These are phyloP conservation scores for Macrosteles quadrilineatus DNA, from an alignment of 1,140 invertebrate genomes.

Conservation along the genomic window DNA sequence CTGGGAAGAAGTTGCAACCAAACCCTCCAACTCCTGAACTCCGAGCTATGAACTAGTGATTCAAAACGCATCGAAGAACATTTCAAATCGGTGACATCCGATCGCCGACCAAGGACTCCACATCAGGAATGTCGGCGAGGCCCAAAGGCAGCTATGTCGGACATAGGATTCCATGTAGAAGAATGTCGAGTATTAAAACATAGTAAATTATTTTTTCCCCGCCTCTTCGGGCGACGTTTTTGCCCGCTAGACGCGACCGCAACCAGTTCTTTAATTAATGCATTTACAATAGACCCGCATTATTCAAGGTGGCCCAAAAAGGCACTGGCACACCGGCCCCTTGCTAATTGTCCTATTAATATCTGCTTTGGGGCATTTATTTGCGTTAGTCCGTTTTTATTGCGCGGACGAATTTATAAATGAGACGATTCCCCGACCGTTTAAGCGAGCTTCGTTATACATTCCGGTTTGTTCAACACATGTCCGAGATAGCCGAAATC, in stretches of 20 bases:
- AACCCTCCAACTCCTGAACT: no score
- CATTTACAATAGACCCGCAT: conserved; percentile 22
- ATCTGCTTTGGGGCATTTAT: conserved; percentile 17
- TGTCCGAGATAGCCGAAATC: conserved; percentile 7
- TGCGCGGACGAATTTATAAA: conserved; percentile 14
- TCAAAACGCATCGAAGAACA: no score
- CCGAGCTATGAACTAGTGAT: no score
- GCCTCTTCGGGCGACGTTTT: neutral
- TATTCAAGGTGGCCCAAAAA: conserved; percentile 12
- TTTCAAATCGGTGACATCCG: no score
- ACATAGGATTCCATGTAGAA: conserved; percentile 13
- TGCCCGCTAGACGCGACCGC: neutral
- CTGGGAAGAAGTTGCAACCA: no score
- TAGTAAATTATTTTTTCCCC: conserved; percentile 19
- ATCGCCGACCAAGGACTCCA: no score
- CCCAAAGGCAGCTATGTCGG: no score
- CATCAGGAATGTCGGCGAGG: no score
- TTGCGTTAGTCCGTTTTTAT: conserved; percentile 6
- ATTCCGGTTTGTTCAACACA: conserved; percentile 5
- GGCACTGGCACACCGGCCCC: conserved; percentile 8
- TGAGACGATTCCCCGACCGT: conserved; percentile 9
- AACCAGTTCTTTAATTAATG: conserved; percentile 14
- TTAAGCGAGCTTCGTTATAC: conserved; percentile 9
- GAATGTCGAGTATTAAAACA: conserved; percentile 15
- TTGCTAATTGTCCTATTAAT: conserved; percentile 17